Base-by-base conservation (phyloP, 2,113 vertebrate species). In the Xiphias gladius region DNA sequence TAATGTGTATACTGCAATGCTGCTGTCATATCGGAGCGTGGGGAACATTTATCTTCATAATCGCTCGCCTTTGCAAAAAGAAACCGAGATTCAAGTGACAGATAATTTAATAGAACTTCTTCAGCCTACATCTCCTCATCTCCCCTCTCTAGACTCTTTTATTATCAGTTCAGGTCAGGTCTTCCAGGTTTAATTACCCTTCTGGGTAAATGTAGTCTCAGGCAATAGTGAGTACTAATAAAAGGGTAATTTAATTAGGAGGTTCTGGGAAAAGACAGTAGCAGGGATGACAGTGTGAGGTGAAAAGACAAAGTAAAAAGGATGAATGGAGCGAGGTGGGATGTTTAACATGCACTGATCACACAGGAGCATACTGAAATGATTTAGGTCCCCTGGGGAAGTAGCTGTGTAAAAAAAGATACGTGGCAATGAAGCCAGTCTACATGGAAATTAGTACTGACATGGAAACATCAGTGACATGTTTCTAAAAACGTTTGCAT, bases 231-330 rank as follows among this genome's bases (percentile, higher is more conserved):
- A 87, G 71, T 79, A 75, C 54, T 90, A 86, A 90, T 91, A 84
- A 89, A 90, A 89, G 79, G 65, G 50, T 89, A 77, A 92, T 91
- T 88, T 86, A 89, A 90, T 91, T 82, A 84, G 70, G 63, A 70
- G 55, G 52, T 82, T 67, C 54, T 41, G 28, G 32, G 6, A 22
- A 73, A 64, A 66, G 46, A 55, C 2, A 4, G 69, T 8, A 46
- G 16, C 30, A 39, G 28, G 57, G 5, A 67, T 62, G 75, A 73
- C 13, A 14, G 22, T 43, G 77, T 69, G 69, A 5, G 10, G 79
- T 73, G n/a, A 74, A 55, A 72, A 73, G 71, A 82, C 78, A 72
- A 83, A 70, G 37, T 11, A 35, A 16, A 54, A 50, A 57, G 43
- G 24, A 63, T 63, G 54, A 64, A 73, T 43, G 13, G 11, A 12